Evolutionary conservation across 2,113 vertebrate genomes (phyloP), one percentile per base, ranked within the genome.

Genomic region (Scophthalmus maximus): DNA sequence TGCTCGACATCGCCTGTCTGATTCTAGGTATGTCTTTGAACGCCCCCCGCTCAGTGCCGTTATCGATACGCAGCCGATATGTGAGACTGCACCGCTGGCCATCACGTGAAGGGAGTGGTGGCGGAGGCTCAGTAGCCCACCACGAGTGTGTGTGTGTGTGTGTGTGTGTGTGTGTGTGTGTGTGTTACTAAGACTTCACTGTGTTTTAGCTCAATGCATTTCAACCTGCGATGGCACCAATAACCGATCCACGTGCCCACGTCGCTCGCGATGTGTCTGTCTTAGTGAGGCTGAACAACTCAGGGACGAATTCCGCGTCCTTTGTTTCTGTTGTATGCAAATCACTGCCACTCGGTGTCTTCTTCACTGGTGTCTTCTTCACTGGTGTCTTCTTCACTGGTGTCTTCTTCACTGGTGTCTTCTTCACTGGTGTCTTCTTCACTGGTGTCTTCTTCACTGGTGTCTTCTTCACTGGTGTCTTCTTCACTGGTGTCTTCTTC

Each of bases 1-100:
- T 93, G 82, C 92, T 98, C 20, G 97, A 98, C 85, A 6, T 97
- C 29, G 78, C 90, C 51, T 98, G 97, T 82, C 91, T 98, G 30
- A 8, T 96, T 47, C 91, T 98, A 42, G 96, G 97, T 98, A 95
- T 49, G 96, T 95, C 46, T 60, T 44, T 5, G 4, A 49, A 55
- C 9, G 10, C 6, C 22, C 27, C 14, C 7, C 2, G 7, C 26
- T 14, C n/a, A n/a, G n/a, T n/a, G 27, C 25, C 25, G 46, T 7
- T 7, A 12, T 29, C 7, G 12, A 5, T 49, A 11, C 60, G 65
- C n/a, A 73, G 6, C 44, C 12, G 23, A 59, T 68, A 56, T 53
- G 66, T 44, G 61, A 18, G 3, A n/a, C n/a, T n/a, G n/a, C n/a
- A 12, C 46, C 30, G 50, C 9, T 22, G 52, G 32, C 15, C 44